Percentiles rank a stretch among this genome's conserved stretches.
Conservation (phyloP, 2,113 vertebrate species). For the Catharus fuscescens region DNA sequence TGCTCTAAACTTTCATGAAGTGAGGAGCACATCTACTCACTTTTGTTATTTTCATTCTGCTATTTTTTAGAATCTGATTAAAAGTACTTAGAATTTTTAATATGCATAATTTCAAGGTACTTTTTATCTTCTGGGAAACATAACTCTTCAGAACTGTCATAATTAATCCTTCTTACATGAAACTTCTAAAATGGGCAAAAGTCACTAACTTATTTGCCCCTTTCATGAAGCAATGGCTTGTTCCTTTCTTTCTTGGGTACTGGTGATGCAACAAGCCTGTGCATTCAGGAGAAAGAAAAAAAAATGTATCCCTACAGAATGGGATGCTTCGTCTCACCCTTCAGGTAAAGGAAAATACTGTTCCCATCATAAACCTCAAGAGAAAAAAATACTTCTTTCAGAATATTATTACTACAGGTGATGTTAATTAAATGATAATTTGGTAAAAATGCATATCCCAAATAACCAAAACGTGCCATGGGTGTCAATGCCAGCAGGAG, state of each 20-base stretch:
- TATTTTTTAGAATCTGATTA: not conserved
- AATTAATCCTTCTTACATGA: not conserved
- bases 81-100: not conserved
- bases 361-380: not conserved
- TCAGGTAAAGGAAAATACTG: not conserved
- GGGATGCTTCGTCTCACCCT: not conserved
- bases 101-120: not conserved
- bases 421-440: not conserved
- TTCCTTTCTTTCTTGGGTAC: not conserved
- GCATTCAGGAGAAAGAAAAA: not conserved
- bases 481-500: fast-evolving
- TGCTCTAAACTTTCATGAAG: not conserved
- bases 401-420: not conserved
- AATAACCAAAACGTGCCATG: not conserved
- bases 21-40: not conserved
- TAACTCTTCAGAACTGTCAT: not conserved
- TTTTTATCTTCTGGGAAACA: not conserved
- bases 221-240: not conserved
- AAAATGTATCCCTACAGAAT: not conserved
- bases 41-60: not conserved
- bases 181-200: not conserved
- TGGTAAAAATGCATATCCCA: not conserved
- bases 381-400: not conserved
- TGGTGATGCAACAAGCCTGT: not conserved
- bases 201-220: not conserved